phyloP scores from a whole-genome alignment of 2,113 vertebrate genomes.

The Ancistrus triradiatus region DNA sequence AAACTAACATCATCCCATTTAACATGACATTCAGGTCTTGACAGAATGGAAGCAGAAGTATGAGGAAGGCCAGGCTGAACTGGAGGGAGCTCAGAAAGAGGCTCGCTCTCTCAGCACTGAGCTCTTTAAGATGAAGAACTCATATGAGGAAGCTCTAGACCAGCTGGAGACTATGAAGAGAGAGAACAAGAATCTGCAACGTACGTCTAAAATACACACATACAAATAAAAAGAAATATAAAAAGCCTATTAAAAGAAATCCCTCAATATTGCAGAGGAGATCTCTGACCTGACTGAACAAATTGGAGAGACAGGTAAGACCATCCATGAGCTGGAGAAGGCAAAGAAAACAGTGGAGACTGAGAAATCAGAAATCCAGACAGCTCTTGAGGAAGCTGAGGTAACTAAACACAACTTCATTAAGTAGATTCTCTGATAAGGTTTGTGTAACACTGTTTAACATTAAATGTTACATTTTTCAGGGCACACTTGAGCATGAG shows the following conservation, averaged over 20 bases:
- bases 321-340: slow-evolving; percentile 77
- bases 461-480: neutral
- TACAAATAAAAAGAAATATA: neutral
- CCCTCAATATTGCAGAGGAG: slow-evolving; percentile 23
- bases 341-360: slow-evolving; percentile 66
- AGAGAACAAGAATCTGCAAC: slow-evolving; percentile 46
- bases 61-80: slow-evolving; percentile 59
- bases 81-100: slow-evolving; percentile 75
- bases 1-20: neutral
- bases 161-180: slow-evolving; percentile 57
- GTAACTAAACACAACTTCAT: neutral
- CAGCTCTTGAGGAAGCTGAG: slow-evolving; percentile 43
- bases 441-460: neutral
- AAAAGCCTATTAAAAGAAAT: neutral
- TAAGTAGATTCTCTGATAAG: neutral
- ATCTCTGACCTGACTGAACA: slow-evolving; percentile 43
- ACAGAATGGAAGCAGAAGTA: slow-evolving; percentile 46
- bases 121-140: slow-evolving; percentile 80
- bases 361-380: slow-evolving; percentile 43
- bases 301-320: slow-evolving; percentile 66
- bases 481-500: slow-evolving; percentile 69
- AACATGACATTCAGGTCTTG: slow-evolving; percentile 11
- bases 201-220: slow-evolving; percentile 17
- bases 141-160: slow-evolving; percentile 67
- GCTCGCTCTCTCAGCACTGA: slow-evolving; percentile 73